phyloP scores from a whole-genome alignment of 2,888 invertebrate species.

The Synergus laeviventris region DNA sequence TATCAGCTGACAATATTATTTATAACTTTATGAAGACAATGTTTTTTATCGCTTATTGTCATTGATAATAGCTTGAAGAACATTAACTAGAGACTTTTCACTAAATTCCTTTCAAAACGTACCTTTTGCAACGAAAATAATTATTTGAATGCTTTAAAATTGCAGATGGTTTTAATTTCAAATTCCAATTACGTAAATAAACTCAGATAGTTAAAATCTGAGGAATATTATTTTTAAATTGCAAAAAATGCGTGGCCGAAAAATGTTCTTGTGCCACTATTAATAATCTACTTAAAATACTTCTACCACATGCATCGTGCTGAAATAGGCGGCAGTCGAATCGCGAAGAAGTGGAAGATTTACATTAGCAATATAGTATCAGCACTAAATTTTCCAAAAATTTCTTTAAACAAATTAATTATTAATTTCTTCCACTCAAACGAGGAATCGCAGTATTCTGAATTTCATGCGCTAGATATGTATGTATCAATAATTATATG shows the following conservation, averaged over 20 bases:
- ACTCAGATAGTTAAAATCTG: neutral
- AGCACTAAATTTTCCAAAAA: neutral
- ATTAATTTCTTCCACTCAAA: neutral
- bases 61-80: neutral
- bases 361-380: neutral
- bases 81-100: neutral
- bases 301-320: conserved; percentile 35
- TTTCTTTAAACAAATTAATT: no score
- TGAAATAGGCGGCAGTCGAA: conserved; percentile 1
- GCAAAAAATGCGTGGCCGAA: neutral
- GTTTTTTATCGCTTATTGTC: neutral
- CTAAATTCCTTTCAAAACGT: neutral
- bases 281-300: conserved; percentile 11
- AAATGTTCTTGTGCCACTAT: neutral
- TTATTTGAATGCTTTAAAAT: no score
- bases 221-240: neutral
- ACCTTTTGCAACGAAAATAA: conserved; percentile 13
- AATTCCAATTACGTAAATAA: neutral
- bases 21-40: neutral
- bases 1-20: neutral
- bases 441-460: conserved; percentile 29
- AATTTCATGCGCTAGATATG: conserved; percentile 11
- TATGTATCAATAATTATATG: neutral
- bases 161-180: neutral
- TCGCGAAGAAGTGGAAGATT: conserved; percentile 14